phyloP scores from a whole-genome alignment of 2,113 vertebrate species.

The Alexandromys fortis region DNA sequence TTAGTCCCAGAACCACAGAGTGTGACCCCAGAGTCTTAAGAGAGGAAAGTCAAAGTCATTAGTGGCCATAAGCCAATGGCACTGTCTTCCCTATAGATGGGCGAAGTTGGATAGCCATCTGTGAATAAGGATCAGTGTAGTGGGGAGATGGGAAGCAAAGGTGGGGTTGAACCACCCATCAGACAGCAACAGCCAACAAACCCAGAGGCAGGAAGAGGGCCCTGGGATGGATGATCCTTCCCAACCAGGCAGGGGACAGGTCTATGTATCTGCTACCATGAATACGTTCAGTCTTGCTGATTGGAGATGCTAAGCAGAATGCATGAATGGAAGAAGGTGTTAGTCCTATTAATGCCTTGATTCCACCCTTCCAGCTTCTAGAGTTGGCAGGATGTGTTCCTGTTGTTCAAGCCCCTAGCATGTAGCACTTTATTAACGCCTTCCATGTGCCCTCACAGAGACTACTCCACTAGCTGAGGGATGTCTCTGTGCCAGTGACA shows the following conservation, averaged over 20 bases:
- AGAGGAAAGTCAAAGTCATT: not conserved
- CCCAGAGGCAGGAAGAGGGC: not conserved
- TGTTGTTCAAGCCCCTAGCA: not conserved
- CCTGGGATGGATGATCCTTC: not conserved
- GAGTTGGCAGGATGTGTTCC: not conserved
- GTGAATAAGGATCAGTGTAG: not conserved
- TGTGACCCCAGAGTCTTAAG: not conserved
- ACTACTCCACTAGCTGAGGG: not conserved
- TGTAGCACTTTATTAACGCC: not conserved
- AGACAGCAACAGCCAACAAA: not conserved
- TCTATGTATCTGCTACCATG: not conserved
- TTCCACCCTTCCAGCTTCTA: not conserved
- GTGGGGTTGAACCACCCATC: too few species aligned
- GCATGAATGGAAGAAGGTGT: not conserved
- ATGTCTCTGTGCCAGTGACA: not conserved
- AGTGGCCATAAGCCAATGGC: not conserved
- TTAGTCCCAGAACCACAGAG: not conserved
- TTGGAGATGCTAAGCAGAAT: not conserved
- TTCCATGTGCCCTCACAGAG: not conserved
- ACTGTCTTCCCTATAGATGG: not conserved
- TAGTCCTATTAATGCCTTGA: not conserved
- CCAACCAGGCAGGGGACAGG: not conserved
- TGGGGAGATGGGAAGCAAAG: not conserved
- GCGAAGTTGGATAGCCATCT: not conserved
- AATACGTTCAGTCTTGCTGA: not conserved